phyloP scores from a whole-genome alignment of 2,797 vertebrate species.

The Synaphobranchus kaupii region DNA sequence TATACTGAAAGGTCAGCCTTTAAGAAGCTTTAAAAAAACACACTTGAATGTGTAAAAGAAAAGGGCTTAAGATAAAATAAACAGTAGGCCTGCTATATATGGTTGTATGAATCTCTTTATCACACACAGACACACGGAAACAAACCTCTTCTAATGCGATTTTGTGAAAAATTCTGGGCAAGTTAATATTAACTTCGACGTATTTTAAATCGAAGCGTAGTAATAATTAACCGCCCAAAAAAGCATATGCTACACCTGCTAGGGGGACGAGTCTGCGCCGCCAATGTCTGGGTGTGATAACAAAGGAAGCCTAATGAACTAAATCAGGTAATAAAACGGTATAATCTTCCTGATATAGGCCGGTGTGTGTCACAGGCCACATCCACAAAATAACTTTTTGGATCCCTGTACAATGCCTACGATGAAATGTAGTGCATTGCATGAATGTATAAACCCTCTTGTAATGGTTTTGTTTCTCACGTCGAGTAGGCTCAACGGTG shows the following conservation, averaged over 20 bases:
- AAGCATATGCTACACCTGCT: neutral
- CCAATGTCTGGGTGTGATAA: neutral
- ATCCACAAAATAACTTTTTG: neutral
- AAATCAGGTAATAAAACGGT: neutral
- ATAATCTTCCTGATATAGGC: neutral
- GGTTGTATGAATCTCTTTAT: neutral
- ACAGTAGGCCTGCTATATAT: neutral
- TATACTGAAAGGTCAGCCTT: neutral
- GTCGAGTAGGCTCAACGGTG: neutral
- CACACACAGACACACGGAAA: neutral
- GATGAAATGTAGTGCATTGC: neutral
- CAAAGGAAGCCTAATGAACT: conserved; percentile 26
- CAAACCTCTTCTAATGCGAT: neutral
- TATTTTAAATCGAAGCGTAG: neutral
- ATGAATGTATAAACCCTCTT: neutral
- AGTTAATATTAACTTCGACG: neutral
- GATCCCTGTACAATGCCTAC: neutral
- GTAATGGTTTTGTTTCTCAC: conserved; percentile 9
- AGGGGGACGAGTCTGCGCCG: neutral
- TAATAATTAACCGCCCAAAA: neutral
- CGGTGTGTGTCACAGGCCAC: neutral
- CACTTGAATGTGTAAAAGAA: neutral
- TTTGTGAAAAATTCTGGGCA: neutral
- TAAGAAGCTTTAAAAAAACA: neutral
- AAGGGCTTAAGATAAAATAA: neutral